Percentiles rank a stretch among this genome's conserved stretches.
These are phyloP conservation scores for Recurvirostra avosetta DNA, from an alignment of 2,113 vertebrate species.

Conservation along the genomic window DNA sequence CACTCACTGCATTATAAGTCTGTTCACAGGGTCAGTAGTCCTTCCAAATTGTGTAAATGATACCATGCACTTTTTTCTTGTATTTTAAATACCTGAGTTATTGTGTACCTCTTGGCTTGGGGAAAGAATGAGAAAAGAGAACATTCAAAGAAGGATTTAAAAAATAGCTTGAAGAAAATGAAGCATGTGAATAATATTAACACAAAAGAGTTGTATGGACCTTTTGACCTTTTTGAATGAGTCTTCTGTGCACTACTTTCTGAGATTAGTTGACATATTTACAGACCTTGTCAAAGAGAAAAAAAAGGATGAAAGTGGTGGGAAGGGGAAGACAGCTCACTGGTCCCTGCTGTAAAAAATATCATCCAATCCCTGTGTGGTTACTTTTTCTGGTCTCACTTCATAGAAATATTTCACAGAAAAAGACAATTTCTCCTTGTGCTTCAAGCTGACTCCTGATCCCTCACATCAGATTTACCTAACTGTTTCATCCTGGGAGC, in stretches of 20 bases:
- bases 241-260: background rate
- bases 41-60: background rate
- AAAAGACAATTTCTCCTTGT: constrained; percentile 45
- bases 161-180: constrained; percentile 20
- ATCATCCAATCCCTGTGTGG: background rate
- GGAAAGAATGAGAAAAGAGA: background rate
- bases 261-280: constrained; percentile 31
- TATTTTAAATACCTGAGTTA: background rate
- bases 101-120: background rate
- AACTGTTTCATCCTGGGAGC: constrained; percentile 60
- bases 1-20: background rate
- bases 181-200: constrained; percentile 38
- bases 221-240: constrained; percentile 31
- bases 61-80: background rate
- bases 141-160: constrained; percentile 30
- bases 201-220: background rate
- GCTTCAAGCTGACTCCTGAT: constrained; percentile 29
- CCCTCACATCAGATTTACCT: constrained; percentile 48
- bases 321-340: constrained; percentile 1
- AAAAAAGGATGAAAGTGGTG: constrained; percentile 52
- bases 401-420: constrained; percentile 65
- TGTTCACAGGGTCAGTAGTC: background rate
- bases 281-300: constrained; percentile 54
- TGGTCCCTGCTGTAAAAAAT: constrained; percentile 40
- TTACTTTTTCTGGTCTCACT: constrained; percentile 17